Percentiles rank a stretch among this genome's conserved stretches.
These are phyloP conservation scores for Hippocampus zosterae DNA, from an alignment of 2,113 vertebrate genomes.

Conservation along the genomic window DNA sequence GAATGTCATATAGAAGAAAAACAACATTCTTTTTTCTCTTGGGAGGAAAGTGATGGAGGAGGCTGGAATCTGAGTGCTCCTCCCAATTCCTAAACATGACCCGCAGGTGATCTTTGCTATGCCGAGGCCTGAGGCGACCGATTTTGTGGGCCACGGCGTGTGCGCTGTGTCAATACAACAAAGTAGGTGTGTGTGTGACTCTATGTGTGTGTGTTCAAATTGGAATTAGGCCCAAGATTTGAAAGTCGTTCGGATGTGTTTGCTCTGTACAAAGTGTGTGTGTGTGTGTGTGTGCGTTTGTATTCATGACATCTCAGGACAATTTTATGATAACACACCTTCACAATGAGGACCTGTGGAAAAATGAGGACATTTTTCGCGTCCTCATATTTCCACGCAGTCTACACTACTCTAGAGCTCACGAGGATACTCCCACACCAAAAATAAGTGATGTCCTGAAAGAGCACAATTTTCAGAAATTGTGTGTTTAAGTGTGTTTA, in stretches of 20 bases:
- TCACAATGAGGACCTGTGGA: too few relatives aligned
- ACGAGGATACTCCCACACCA: too few relatives aligned
- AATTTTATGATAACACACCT: too few relatives aligned
- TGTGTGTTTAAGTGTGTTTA: too few relatives aligned
- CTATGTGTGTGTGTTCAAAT: conserved; percentile 40
- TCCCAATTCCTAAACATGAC: conserved; percentile 83
- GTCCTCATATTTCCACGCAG: too few relatives aligned
- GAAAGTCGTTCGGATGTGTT: conserved; percentile 54
- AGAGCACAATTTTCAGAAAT: too few relatives aligned
- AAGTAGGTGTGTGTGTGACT: conserved; percentile 33
- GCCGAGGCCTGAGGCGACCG: conserved; percentile 64
- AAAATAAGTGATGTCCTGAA: too few relatives aligned
- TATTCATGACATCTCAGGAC: too few relatives aligned
- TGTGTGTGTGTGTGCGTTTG: too few relatives aligned
- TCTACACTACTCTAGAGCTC: too few relatives aligned
- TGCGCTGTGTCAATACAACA: conserved; percentile 52
- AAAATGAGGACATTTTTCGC: too few relatives aligned
- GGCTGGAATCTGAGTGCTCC: conserved; percentile 51
- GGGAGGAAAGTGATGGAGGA: conserved; percentile 58
- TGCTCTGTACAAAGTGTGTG: conserved; percentile 57
- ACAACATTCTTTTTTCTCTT: neutral
- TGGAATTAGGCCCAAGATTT: conserved; percentile 51
- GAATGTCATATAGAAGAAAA: neutral
- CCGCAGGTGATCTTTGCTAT: conserved; percentile 65
- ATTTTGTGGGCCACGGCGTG: conserved; percentile 56